A percentile compares a stretch with the other conserved stretches of the same genome.
Conservation (phyloP, 2,113 vertebrate species). For the Brachyhypopomus gauderio region DNA sequence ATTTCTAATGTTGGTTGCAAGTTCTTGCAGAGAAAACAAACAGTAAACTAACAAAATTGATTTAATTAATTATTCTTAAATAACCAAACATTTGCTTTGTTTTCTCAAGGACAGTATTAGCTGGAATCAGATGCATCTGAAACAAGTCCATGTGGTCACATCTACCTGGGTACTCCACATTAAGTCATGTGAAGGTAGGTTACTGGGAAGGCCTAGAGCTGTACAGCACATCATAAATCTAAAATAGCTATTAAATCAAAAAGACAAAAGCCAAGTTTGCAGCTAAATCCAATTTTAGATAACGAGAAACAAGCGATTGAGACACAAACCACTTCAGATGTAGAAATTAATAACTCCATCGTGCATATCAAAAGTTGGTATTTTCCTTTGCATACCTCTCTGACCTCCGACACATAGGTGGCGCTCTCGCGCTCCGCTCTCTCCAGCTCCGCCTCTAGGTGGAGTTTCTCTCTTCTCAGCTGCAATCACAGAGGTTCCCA, state of each 20-base stretch:
- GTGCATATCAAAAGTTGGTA: not conserved
- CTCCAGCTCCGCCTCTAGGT: constrained; percentile 91
- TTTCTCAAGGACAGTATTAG: not conserved
- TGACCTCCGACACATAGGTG: constrained; percentile 92
- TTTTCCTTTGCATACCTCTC: constrained; percentile 82
- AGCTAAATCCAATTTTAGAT: constrained; percentile 16
- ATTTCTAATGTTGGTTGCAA: too few relatives aligned
- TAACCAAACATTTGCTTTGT: too few relatives aligned
- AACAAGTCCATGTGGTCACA: too few relatives aligned
- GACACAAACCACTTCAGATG: not conserved
- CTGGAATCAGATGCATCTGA: too few relatives aligned
- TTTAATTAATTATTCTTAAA: too few relatives aligned
- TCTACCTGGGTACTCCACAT: too few relatives aligned
- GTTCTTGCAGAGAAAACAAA: not conserved
- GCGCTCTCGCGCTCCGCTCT: constrained; percentile 90
- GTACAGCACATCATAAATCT: not conserved
- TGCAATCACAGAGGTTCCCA: constrained; percentile 53
- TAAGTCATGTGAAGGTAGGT: too few relatives aligned
- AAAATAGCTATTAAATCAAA: not conserved
- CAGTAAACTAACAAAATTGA: too few relatives aligned
- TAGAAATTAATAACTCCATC: not conserved
- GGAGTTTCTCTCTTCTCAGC: constrained; percentile 89
- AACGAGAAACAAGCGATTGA: constrained; percentile 11
- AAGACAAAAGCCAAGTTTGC: not conserved
- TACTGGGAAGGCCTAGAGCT: not conserved